These are phyloP conservation scores for Drosophila paramelanica DNA, from an alignment of 2,888 invertebrate genomes.

Conservation along the genomic window DNA sequence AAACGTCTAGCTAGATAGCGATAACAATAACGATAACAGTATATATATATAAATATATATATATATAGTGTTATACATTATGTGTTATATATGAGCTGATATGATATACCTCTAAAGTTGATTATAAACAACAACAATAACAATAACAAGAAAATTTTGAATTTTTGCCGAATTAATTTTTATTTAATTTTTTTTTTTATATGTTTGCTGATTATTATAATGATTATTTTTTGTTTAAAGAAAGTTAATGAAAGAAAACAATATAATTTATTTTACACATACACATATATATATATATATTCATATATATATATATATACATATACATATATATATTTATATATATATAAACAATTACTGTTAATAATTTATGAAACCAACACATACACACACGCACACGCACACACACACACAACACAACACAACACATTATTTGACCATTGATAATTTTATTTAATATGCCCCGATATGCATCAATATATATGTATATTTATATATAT, in stretches of 20 bases:
- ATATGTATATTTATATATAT: conserved; percentile 8
- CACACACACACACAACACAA: conserved; percentile 31
- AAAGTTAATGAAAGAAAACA: conserved; percentile 22
- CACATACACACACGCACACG: conserved; percentile 19
- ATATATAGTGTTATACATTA: conserved; percentile 14
- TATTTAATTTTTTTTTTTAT: conserved; percentile 4
- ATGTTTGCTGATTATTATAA: neutral
- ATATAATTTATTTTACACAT: conserved; percentile 68
- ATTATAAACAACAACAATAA: conserved; percentile 36
- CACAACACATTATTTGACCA: conserved; percentile 66
- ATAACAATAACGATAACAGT: conserved; percentile 28
- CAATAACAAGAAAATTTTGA: conserved; percentile 20
- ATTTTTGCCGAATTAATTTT: conserved; percentile 22
- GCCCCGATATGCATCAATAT: conserved; percentile 14
- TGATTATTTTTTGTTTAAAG: conserved; percentile 22
- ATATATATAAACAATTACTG: conserved; percentile 60
- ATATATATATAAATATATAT: conserved; percentile 18
- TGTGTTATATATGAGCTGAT: conserved; percentile 34
- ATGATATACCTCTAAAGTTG: conserved; percentile 67
- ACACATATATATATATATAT: conserved; percentile 37
- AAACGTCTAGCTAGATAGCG: conserved; percentile 16
- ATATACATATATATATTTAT: conserved; percentile 40
- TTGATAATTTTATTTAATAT: conserved; percentile 65
- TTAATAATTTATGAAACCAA: conserved; percentile 74
- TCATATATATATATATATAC: conserved; percentile 31